Evolutionary conservation across 37 sponge, comb jelly and placozoan species (phyloP).

Genomic region (Tethya wilhelma): DNA sequence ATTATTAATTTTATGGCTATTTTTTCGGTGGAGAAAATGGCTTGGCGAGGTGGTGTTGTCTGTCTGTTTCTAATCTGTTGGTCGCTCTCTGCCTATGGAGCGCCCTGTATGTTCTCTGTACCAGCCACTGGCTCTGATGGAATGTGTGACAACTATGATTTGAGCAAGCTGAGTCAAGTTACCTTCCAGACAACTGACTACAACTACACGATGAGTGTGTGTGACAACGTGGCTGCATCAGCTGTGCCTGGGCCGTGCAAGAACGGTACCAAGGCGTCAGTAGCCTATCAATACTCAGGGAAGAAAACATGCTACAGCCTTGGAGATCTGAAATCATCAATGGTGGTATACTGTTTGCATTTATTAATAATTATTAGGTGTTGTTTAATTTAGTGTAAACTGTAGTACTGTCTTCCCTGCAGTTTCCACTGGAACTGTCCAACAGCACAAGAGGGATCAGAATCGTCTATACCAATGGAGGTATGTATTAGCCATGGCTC

Average conservation of each 20-base stretch:
- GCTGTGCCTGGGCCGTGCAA: constrained; percentile 32
- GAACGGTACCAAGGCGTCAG: not conserved
- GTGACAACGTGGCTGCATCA: constrained; percentile 24
- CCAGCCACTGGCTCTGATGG: constrained; percentile 27
- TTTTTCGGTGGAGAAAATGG: not conserved
- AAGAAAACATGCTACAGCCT: constrained; percentile 7
- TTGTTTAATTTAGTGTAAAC: not conserved
- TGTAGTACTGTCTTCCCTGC: not conserved
- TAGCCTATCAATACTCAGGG: constrained; percentile 38
- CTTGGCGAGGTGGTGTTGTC: not conserved
- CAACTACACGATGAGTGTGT: constrained; percentile 37
- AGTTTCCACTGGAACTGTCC: constrained; percentile 73
- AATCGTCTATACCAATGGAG: constrained; percentile 68
- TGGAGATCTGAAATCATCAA: constrained; percentile 31
- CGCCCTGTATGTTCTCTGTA: constrained; percentile 28
- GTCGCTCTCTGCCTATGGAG: not conserved
- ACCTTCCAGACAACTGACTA: not conserved
- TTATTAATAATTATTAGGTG: no score
- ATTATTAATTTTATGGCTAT: no score
- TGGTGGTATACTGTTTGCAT: constrained; percentile 38
- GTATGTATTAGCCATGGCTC: no score
- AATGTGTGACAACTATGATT: constrained; percentile 40
- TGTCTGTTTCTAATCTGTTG: not conserved
- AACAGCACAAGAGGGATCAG: constrained; percentile 60
- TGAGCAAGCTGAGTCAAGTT: constrained; percentile 7